Evolutionary conservation across 2,888 invertebrate species (phyloP).

Genomic region (Monoplex corrugatus): DNA sequence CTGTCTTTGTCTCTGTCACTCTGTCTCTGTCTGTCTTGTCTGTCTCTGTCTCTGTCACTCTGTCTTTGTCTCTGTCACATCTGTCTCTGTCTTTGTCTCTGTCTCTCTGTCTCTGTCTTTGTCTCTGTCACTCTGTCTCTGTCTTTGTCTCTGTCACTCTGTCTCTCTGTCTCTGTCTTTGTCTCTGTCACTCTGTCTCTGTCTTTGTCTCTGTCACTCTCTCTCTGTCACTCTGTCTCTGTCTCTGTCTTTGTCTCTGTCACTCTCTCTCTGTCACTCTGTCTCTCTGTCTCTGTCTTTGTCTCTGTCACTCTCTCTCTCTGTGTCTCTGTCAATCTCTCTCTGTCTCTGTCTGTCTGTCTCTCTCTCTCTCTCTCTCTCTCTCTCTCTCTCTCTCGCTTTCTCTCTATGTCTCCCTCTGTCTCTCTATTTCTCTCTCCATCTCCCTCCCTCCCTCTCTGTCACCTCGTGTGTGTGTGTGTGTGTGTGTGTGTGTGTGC

Average conservation of each 20-base stretch:
- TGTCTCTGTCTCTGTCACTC: too few species aligned
- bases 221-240: constrained; percentile 38
- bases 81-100: too few species aligned
- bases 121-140: constrained; percentile 30
- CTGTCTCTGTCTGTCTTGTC: too few species aligned
- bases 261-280: constrained; percentile 35
- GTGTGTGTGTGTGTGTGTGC: too few species aligned
- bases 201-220: constrained; percentile 18
- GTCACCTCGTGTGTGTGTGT: too few species aligned
- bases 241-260: constrained; percentile 30
- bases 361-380: constrained; percentile 23
- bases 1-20: too few species aligned
- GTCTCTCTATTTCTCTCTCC: constrained; percentile 4
- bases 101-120: constrained; percentile 27
- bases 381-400: background rate
- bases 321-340: constrained; percentile 17
- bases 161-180: constrained; percentile 37
- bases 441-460: constrained; percentile 12
- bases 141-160: constrained; percentile 18
- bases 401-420: background rate
- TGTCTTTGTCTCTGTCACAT: too few species aligned
- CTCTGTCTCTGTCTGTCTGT: background rate
- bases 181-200: constrained; percentile 30
- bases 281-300: background rate
- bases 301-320: background rate